phyloP scores from a whole-genome alignment of 2,797 vertebrate genomes.

The Graptemys geographica region DNA sequence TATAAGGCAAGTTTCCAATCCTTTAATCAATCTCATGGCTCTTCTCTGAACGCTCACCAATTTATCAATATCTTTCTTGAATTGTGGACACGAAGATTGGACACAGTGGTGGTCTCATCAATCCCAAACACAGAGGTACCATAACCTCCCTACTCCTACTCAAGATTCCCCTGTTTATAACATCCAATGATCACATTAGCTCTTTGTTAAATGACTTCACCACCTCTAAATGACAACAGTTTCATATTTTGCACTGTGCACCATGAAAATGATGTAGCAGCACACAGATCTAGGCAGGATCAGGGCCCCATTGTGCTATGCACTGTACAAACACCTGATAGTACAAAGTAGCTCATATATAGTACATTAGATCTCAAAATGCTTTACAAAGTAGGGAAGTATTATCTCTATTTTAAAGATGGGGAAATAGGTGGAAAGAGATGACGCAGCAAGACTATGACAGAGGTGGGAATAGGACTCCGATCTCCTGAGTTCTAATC shows the following conservation, averaged over 20 bases:
- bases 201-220: not conserved
- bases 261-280: not conserved
- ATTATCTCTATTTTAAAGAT: not conserved
- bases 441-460: not conserved
- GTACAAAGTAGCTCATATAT: not conserved
- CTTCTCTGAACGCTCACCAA: not conserved
- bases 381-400: not conserved
- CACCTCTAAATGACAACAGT: not conserved
- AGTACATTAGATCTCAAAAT: not conserved
- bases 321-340: not conserved
- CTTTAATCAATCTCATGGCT: not conserved
- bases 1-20: not conserved
- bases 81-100: not conserved
- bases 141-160: not conserved
- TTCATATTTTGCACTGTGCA: not conserved
- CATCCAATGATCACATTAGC: not conserved
- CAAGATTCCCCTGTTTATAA: not conserved
- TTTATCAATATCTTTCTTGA: not conserved
- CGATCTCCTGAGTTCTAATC: fast-evolving
- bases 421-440: not conserved
- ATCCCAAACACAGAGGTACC: not conserved
- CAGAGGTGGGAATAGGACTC: not conserved
- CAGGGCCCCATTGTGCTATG: not conserved
- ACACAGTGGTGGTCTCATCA: not conserved
- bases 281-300: not conserved